Percentiles rank a stretch among this genome's conserved stretches.
These are phyloP conservation scores for Erannis defoliaria DNA, from an alignment of 2,888 invertebrate species.

Conservation along the genomic window DNA sequence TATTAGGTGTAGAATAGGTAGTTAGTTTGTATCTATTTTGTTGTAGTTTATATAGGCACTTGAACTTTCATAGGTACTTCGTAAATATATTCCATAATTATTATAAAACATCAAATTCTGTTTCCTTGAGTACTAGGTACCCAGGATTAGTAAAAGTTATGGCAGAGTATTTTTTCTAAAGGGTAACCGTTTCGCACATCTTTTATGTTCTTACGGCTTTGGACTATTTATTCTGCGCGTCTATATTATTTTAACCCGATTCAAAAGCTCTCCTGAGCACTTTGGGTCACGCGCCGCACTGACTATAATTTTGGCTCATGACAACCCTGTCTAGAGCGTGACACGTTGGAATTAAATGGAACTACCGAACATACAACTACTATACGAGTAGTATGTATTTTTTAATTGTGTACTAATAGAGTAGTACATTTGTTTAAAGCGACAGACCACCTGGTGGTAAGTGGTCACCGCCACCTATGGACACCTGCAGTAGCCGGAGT, in stretches of 20 bases:
- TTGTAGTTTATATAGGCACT: no score
- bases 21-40: no score
- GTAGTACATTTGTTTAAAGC: no score
- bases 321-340: slow-evolving; percentile 13
- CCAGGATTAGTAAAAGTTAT: slow-evolving; percentile 12
- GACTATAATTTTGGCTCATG: slow-evolving; percentile 25
- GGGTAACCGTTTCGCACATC: slow-evolving; percentile 10
- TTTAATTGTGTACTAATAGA: no score
- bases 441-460: no score
- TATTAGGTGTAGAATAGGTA: no score
- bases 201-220: slow-evolving; percentile 9
- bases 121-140: not conserved
- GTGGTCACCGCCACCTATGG: no score
- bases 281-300: slow-evolving; percentile 12
- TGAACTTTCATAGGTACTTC: no score
- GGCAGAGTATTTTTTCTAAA: slow-evolving; percentile 5
- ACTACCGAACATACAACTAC: no score
- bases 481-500: no score
- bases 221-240: slow-evolving; percentile 13
- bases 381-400: no score
- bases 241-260: slow-evolving; percentile 29
- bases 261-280: slow-evolving; percentile 15
- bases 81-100: not conserved
- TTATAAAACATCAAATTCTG: not conserved
- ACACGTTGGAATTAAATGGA: no score